phyloP scores from a whole-genome alignment of 2,113 vertebrate species.

The Nothoprocta perdicaria region DNA sequence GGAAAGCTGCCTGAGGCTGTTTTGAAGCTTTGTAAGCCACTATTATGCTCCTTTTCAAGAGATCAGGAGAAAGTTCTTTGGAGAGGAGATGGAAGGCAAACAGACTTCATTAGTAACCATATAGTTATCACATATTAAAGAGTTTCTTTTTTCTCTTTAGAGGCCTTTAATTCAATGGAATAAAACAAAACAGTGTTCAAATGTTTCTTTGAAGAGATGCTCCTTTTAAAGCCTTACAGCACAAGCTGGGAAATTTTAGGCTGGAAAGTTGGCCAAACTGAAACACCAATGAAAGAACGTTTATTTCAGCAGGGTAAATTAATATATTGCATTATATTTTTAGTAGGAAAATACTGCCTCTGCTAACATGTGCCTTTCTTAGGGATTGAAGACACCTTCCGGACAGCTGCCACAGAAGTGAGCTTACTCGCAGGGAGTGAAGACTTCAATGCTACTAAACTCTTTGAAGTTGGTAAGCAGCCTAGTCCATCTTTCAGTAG shows the following conservation, averaged over 20 bases:
- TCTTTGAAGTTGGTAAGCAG: slow-evolving; percentile 95
- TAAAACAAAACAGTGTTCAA: neutral
- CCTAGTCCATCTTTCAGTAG: neutral
- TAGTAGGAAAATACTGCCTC: neutral
- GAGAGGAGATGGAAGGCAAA: neutral
- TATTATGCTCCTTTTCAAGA: neutral
- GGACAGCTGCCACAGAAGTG: slow-evolving; percentile 95
- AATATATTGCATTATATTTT: neutral
- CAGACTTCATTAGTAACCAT: slow-evolving; percentile 20
- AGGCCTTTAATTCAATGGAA: neutral
- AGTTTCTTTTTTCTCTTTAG: neutral
- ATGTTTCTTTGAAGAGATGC: neutral
- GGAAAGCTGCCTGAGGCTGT: slow-evolving; percentile 48
- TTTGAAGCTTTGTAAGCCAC: slow-evolving; percentile 49
- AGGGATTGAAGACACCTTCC: slow-evolving; percentile 97
- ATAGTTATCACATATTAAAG: neutral
- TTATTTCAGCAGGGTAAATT: neutral
- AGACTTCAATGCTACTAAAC: slow-evolving; percentile 95
- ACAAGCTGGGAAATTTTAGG: neutral
- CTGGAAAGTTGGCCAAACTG: neutral
- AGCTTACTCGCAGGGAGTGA: slow-evolving; percentile 93
- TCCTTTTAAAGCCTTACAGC: neutral
- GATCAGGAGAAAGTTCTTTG: slow-evolving; percentile 26
- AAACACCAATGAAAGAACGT: neutral
- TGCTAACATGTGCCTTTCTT: slow-evolving; percentile 47